Percentiles rank a stretch among this genome's conserved stretches.
Conservation (phyloP, 1,140 invertebrate genomes). For the Drosophila saltans region DNA sequence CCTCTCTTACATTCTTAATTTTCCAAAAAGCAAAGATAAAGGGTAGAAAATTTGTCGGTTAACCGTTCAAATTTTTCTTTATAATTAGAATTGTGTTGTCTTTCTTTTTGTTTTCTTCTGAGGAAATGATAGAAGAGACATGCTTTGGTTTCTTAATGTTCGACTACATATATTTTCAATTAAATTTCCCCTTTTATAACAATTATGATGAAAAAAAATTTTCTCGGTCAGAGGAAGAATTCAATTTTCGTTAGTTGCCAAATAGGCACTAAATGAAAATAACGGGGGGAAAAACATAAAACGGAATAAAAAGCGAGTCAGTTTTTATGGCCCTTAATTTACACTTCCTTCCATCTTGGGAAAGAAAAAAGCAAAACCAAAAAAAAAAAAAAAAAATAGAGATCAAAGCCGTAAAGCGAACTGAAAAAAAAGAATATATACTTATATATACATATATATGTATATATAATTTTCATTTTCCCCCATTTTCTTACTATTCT, state of each 20-base stretch:
- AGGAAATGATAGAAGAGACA: slow-evolving; percentile 1
- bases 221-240: slow-evolving; percentile 21
- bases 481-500: slow-evolving; percentile 48
- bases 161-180: neutral
- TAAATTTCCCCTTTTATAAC: slow-evolving; percentile 14
- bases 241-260: slow-evolving; percentile 68
- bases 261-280: slow-evolving; percentile 56
- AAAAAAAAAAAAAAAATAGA: slow-evolving; percentile 20
- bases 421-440: slow-evolving; percentile 40
- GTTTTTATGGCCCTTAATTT: slow-evolving; percentile 77
- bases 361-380: slow-evolving; percentile 21
- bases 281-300: slow-evolving; percentile 37
- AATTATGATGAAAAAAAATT: neutral
- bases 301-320: slow-evolving; percentile 23
- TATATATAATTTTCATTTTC: slow-evolving; percentile 74
- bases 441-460: slow-evolving; percentile 1
- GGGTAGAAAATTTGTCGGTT: neutral
- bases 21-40: too few species aligned
- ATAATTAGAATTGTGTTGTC: slow-evolving; percentile 1
- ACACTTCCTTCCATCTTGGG: slow-evolving; percentile 67
- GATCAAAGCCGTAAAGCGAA: slow-evolving; percentile 44
- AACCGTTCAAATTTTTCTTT: neutral
- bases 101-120: neutral
- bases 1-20: too few species aligned
- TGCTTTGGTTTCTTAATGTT: neutral